A percentile compares a stretch with the other conserved stretches of the same genome.
These are phyloP conservation scores for Cremastinae sp. DNA, from an alignment of 2,888 invertebrate species.

Conservation along the genomic window DNA sequence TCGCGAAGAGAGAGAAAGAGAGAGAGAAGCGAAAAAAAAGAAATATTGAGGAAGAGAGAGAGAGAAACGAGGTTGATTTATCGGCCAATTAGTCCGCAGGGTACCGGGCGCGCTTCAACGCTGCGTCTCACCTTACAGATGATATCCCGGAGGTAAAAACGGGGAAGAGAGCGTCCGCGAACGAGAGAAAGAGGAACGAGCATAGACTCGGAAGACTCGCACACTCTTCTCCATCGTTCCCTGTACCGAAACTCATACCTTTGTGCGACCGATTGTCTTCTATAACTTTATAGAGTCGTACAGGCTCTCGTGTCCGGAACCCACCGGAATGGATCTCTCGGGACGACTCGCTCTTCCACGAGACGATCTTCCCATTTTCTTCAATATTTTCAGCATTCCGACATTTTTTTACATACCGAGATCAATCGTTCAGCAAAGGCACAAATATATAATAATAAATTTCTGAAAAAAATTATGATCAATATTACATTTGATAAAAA, in stretches of 20 bases:
- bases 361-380: slow-evolving; percentile 9
- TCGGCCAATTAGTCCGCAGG: slow-evolving; percentile 79
- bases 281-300: slow-evolving; percentile 18
- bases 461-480: too few species aligned
- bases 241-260: slow-evolving; percentile 15
- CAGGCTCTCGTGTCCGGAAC: slow-evolving; percentile 10
- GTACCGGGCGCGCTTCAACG: slow-evolving; percentile 77
- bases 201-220: slow-evolving; percentile 41
- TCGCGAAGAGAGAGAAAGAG: slow-evolving; percentile 43
- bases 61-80: slow-evolving; percentile 78
- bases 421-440: neutral
- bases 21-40: slow-evolving; percentile 12
- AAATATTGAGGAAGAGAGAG: slow-evolving; percentile 50
- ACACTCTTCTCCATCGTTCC: slow-evolving; percentile 50
- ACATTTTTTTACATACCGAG: neutral
- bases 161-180: slow-evolving; percentile 47
- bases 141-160: slow-evolving; percentile 69
- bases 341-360: slow-evolving; percentile 48
- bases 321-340: slow-evolving; percentile 17
- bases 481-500: too few species aligned
- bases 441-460: too few species aligned
- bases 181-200: slow-evolving; percentile 9
- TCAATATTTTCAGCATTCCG: slow-evolving; percentile 20
- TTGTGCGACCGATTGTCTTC: slow-evolving; percentile 7
- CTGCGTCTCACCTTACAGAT: slow-evolving; percentile 78